Conservation (phyloP, 2,888 invertebrate species). For the Lymantria dispar region DNA sequence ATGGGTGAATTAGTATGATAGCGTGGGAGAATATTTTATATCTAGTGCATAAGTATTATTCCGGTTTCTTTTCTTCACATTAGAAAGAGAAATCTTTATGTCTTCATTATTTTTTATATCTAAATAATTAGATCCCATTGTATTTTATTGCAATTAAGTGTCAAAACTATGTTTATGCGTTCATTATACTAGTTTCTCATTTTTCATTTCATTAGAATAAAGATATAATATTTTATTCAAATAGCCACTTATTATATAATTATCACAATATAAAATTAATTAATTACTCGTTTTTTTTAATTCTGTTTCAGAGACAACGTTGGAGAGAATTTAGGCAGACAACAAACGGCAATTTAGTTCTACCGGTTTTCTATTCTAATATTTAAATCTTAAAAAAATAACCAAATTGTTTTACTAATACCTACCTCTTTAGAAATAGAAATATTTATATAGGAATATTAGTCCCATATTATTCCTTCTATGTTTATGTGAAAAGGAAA, state of each 20-base stretch:
- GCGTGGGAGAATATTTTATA: conserved; percentile 3
- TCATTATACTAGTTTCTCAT: conserved; percentile 4
- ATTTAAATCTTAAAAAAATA: neutral
- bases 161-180: conserved; percentile 8
- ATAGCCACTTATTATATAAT: neutral
- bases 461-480: no score
- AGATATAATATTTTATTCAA: neutral
- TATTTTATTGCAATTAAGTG: conserved; percentile 5
- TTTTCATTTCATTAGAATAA: conserved; percentile 2
- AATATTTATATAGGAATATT: no score
- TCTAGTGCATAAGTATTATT: neutral
- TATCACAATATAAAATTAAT: neutral
- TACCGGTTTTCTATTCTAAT: neutral
- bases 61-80: conserved; percentile 1
- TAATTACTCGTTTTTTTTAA: neutral
- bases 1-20: neutral
- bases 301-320: conserved; percentile 6
- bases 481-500: no score
- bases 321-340: neutral
- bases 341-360: neutral
- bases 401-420: no score
- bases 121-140: conserved; percentile 2
- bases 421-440: no score
- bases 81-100: conserved; percentile 1
- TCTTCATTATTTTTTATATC: conserved; percentile 7